phyloP scores from a whole-genome alignment of 92 coral and sea anemone species.

The Heteractis magnifica region DNA sequence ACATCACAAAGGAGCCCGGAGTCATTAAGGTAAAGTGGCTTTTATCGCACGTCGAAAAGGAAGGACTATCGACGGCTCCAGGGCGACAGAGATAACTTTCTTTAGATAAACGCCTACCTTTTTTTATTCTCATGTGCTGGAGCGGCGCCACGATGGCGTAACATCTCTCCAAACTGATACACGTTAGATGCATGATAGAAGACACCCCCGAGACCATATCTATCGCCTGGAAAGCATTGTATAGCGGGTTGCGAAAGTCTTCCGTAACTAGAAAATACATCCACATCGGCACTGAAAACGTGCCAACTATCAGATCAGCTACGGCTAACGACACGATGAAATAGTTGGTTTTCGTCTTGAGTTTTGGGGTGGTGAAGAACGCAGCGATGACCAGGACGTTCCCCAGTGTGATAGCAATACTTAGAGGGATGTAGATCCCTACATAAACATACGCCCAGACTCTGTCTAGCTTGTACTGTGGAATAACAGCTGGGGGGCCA shows the following conservation, averaged over 20 bases:
- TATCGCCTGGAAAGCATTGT: conserved; percentile 35
- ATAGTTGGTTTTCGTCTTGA: conserved; percentile 85
- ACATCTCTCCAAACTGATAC: conserved; percentile 92
- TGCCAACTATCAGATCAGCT: conserved; percentile 78
- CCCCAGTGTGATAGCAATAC: conserved; percentile 46
- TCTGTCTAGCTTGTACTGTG: not conserved
- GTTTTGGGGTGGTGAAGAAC: conserved; percentile 64
- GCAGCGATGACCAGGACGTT: conserved; percentile 70
- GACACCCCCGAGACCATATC: conserved; percentile 89
- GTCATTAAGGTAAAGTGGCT: too few relatives aligned
- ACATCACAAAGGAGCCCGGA: too few relatives aligned
- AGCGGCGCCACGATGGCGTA: conserved; percentile 91
- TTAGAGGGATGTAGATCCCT: conserved; percentile 43
- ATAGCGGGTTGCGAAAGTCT: conserved; percentile 52
- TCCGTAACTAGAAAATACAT: conserved; percentile 50
- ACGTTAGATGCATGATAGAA: conserved; percentile 85
- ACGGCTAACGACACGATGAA: conserved; percentile 83
- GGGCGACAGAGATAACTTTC: too few relatives aligned
- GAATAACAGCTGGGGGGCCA: not conserved
- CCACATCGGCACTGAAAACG: conserved; percentile 84
- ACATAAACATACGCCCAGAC: conserved; percentile 49
- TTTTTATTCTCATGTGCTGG: conserved; percentile 66
- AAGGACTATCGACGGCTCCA: not conserved
- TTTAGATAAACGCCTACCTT: conserved; percentile 50
- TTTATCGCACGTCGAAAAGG: not conserved